Conservation (phyloP, 1,140 invertebrate genomes). For the Drosophila subobscura region DNA sequence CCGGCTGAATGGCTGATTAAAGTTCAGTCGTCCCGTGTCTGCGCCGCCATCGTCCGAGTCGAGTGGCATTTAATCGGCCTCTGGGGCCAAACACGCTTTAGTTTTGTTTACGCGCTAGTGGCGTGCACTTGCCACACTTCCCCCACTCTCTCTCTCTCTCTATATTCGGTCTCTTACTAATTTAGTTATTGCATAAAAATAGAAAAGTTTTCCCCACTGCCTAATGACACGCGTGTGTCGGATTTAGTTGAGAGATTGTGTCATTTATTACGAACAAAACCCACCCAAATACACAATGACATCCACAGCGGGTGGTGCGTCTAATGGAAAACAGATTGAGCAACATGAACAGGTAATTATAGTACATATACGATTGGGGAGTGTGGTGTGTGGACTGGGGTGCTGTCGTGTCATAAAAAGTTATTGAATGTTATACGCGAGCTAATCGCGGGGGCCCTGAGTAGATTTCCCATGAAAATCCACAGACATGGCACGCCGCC, state of each 20-base stretch:
- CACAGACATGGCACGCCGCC: slow-evolving; percentile 4
- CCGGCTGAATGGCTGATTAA: slow-evolving; percentile 33
- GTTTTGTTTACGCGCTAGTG: slow-evolving; percentile 44
- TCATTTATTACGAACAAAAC: slow-evolving; percentile 7
- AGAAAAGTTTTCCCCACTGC: slow-evolving; percentile 32
- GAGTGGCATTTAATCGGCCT: slow-evolving; percentile 47
- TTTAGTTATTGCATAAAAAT: slow-evolving; percentile 44
- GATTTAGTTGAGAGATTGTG: slow-evolving; percentile 43
- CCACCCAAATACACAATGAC: slow-evolving; percentile 33
- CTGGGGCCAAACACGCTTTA: slow-evolving; percentile 34
- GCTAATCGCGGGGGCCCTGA: slow-evolving; percentile 20
- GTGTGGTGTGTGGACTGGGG: background rate
- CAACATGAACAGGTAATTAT: slow-evolving; percentile 61
- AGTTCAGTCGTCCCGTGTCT: slow-evolving; percentile 36
- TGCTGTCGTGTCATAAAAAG: slow-evolving; percentile 31
- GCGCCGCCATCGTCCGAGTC: background rate
- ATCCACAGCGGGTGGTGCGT: slow-evolving; percentile 19
- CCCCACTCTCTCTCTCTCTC: background rate
- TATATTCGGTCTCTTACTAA: slow-evolving; percentile 3
- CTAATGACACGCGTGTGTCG: slow-evolving; percentile 45
- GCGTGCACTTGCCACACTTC: slow-evolving; percentile 21
- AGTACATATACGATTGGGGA: background rate
- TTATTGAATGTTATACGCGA: slow-evolving; percentile 34
- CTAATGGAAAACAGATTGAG: slow-evolving; percentile 26
- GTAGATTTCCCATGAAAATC: slow-evolving; percentile 22